A percentile compares a stretch with the other conserved stretches of the same genome.
Evolutionary conservation across 23 tunicate species (phyloP).

Genomic region (Styela plicata): DNA sequence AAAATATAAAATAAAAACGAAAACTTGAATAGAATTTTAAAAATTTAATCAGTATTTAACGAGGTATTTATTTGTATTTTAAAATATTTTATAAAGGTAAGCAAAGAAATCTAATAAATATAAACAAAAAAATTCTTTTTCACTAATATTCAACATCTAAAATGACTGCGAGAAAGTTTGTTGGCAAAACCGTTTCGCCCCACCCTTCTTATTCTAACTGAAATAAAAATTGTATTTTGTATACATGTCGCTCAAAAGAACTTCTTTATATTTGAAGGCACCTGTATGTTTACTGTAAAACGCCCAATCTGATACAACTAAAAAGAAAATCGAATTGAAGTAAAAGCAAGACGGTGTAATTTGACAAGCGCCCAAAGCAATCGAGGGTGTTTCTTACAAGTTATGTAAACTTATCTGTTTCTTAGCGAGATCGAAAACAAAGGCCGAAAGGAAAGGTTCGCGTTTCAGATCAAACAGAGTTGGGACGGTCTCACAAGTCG

Average conservation of each 20-base stretch:
- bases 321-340: not conserved
- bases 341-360: slow-evolving; percentile 18
- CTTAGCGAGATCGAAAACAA: not conserved
- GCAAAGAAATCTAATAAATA: too few species aligned
- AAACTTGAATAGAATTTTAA: not conserved
- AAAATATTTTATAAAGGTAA: too few species aligned
- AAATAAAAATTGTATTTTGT: slow-evolving; percentile 17
- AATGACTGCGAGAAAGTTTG: too few species aligned
- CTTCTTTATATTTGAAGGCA: not conserved
- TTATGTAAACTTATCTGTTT: slow-evolving; percentile 31
- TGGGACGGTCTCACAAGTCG: slow-evolving; percentile 36
- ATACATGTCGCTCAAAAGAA: slow-evolving; percentile 19
- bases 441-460: slow-evolving; percentile 13
- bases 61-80: not conserved
- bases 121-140: too few species aligned
- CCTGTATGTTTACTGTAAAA: slow-evolving; percentile 15
- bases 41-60: slow-evolving; percentile 1
- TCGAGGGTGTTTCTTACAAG: slow-evolving; percentile 30
- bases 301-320: slow-evolving; percentile 37
- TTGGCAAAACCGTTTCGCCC: slow-evolving; percentile 26
- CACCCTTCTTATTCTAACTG: slow-evolving; percentile 14
- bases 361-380: slow-evolving; percentile 14
- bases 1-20: too few species aligned
- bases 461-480: slow-evolving; percentile 8
- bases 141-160: too few species aligned